Evolutionary conservation across 2,888 invertebrate genomes (phyloP).

Genomic region (Chymomyza amoena): DNA sequence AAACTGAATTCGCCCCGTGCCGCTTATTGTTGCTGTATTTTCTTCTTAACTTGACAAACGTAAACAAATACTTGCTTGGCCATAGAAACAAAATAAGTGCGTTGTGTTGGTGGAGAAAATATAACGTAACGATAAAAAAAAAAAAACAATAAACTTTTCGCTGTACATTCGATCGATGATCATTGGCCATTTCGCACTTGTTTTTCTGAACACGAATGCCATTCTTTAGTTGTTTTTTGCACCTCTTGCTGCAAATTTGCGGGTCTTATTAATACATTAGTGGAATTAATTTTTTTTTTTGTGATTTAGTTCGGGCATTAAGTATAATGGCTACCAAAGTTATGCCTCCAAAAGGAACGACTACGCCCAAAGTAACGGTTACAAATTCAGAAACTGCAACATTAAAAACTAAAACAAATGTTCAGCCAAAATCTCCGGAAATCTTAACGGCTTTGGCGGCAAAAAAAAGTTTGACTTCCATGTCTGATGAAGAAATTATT

Average conservation of each 20-base stretch:
- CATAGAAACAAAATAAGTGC: slow-evolving; percentile 8
- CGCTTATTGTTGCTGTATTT: slow-evolving; percentile 32
- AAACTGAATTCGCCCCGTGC: slow-evolving; percentile 13
- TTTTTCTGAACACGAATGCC: background rate
- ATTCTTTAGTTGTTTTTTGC: background rate
- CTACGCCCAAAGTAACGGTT: slow-evolving; percentile 22
- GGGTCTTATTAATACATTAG: background rate
- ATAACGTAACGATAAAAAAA: background rate
- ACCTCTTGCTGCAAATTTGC: background rate
- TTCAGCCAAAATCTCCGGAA: slow-evolving; percentile 42
- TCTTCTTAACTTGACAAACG: slow-evolving; percentile 41
- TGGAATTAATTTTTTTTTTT: background rate
- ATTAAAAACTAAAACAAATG: slow-evolving; percentile 1
- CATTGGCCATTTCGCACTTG: slow-evolving; percentile 29
- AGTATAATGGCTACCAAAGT: background rate
- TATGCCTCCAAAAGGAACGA: background rate
- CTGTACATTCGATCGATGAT: slow-evolving; percentile 38
- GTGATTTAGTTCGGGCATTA: background rate
- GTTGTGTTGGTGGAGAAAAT: background rate
- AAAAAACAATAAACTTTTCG: slow-evolving; percentile 28
- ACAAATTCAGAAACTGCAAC: slow-evolving; percentile 13
- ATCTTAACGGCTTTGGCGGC: slow-evolving; percentile 19
- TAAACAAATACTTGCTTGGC: slow-evolving; percentile 47
- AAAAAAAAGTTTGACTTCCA: slow-evolving; percentile 57
- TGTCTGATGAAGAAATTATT: slow-evolving; percentile 73